phyloP scores from a whole-genome alignment of 2,113 vertebrate genomes.

The Piaya cayana region DNA sequence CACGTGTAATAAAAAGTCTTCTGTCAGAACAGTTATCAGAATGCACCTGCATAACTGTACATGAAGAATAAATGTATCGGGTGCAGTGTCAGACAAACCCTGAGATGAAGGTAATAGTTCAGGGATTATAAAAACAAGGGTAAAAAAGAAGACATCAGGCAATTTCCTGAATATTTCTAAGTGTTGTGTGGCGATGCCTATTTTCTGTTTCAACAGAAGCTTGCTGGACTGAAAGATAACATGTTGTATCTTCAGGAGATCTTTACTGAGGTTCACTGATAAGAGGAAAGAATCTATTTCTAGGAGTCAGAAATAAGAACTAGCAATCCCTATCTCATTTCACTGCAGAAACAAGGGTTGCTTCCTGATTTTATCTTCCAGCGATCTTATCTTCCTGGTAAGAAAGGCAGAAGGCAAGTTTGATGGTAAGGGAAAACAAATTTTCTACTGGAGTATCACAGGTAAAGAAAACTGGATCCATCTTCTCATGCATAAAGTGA shows the following conservation, averaged over 20 bases:
- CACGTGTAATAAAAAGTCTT: background rate
- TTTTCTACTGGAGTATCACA: background rate
- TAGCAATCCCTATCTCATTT: background rate
- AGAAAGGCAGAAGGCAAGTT: background rate
- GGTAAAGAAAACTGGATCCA: background rate
- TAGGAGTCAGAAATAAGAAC: background rate
- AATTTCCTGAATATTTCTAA: background rate
- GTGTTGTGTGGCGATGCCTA: background rate
- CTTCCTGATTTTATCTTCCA: background rate
- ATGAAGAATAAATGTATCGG: background rate
- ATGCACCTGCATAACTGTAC: background rate
- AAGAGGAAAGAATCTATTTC: background rate
- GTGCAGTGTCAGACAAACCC: background rate
- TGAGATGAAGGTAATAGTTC: background rate
- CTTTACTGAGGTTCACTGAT: background rate
- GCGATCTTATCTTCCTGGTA: background rate
- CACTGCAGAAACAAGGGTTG: background rate
- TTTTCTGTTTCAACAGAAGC: background rate
- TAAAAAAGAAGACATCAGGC: background rate
- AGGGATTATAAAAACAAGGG: background rate
- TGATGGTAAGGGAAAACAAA: background rate
- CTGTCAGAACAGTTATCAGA: background rate
- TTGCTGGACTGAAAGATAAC: background rate
- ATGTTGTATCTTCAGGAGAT: background rate
- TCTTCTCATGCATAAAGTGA: background rate